These are phyloP conservation scores for Psittacula cyanocephala DNA, from an alignment of 2,113 vertebrate species.

Conservation along the genomic window DNA sequence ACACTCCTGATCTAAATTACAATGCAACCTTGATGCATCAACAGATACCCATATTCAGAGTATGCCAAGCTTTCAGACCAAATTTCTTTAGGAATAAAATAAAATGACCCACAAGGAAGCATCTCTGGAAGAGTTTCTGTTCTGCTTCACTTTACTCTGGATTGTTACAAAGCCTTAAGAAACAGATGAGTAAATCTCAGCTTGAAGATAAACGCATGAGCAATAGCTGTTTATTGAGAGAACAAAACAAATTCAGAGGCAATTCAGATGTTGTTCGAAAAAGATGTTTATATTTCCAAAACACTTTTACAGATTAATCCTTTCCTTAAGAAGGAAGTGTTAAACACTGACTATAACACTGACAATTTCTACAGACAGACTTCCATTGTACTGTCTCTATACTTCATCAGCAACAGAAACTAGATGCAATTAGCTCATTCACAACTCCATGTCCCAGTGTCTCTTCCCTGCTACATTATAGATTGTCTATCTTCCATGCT, in stretches of 20 bases:
- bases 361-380: background rate
- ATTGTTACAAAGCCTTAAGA: background rate
- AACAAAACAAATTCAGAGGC: background rate
- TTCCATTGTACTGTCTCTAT: background rate
- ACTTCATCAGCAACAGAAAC: background rate
- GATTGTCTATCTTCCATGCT: background rate
- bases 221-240: background rate
- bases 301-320: background rate
- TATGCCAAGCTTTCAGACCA: background rate
- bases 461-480: background rate
- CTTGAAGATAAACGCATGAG: background rate
- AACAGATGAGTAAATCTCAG: background rate
- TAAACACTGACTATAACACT: background rate
- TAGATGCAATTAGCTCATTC: background rate
- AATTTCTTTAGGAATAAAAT: background rate
- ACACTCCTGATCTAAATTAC: background rate
- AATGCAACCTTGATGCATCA: background rate
- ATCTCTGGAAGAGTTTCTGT: background rate
- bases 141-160: background rate
- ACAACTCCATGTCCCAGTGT: fast-evolving
- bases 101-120: background rate
- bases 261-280: background rate
- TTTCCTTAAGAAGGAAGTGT: background rate
- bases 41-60: background rate
- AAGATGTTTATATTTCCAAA: background rate